Evolutionary conservation across 2,888 invertebrate genomes (phyloP), one percentile per base, ranked within the genome.

Genomic region (Hymenopus coronatus): DNA sequence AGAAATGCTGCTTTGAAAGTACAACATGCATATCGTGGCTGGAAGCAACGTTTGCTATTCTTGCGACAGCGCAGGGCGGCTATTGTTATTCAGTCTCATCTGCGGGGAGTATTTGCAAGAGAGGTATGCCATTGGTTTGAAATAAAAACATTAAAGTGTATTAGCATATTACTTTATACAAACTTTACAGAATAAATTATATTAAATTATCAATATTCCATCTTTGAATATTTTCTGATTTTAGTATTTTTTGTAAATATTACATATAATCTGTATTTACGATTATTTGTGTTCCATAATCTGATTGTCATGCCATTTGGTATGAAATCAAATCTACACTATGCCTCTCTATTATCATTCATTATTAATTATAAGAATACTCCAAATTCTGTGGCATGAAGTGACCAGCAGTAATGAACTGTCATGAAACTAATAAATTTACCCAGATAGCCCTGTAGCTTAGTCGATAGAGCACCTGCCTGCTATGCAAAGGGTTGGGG

Each of bases 41-140:
- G 98, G 97, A 97, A 96, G 93, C 95, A 96, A 90, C 95, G 98
- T 86, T 96, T 98, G 89, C 95, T 95, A 91, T 98, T 98, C 94
- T 94, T 98, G 91, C 94, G 96, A 84, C 95, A 96, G 92, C 95
- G 97, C n/a, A 94, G 98, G 90, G 97, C 98, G 0, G 97, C 97
- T 0, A 95, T 98, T 91, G 96, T 98, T 28, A 97, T 98, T 90
- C 98, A 98, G 94, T 95, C 97, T 90, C 97, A 97, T 92, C 93
- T 98, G 90, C 94, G 98, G 15, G 98, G 98, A 4, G 97, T 98
- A 91, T 98, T 98, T 93, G 98, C 98, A 0, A 94, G 98, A 90
- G 98, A 98, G 93, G 98, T 96, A 89, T 40, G 40, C 12, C 9
- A 40, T 2, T 40, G 40, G 88, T 88, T 83, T 83, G 12, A 70